These are phyloP conservation scores for Tychaedon coryphoeus DNA, from an alignment of 2,113 vertebrate genomes.

Conservation along the genomic window DNA sequence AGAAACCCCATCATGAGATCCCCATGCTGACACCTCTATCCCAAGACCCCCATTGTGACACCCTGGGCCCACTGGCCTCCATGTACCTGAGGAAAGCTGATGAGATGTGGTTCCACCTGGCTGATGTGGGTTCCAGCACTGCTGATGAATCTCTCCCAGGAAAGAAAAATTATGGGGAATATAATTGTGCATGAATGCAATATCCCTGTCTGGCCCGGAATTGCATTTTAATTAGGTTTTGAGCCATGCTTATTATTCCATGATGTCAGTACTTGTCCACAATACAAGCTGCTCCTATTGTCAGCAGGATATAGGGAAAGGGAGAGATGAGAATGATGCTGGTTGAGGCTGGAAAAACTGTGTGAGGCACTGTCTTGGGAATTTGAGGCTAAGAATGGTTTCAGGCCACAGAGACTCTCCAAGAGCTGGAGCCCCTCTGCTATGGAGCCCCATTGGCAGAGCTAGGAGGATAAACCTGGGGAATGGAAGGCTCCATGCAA, in stretches of 20 bases:
- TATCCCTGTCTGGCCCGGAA: neutral
- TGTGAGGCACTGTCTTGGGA: neutral
- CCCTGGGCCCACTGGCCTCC: too few species aligned
- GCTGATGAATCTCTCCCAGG: neutral
- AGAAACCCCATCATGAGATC: neutral
- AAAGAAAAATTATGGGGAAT: neutral
- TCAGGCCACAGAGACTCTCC: neutral
- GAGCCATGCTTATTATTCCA: neutral
- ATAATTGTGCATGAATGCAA: neutral
- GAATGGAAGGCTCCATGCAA: neutral
- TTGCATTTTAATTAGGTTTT: neutral
- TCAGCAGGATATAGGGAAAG: neutral
- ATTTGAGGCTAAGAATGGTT: neutral
- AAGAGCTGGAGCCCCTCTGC: neutral
- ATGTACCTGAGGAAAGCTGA: rapidly evolving
- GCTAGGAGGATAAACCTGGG: neutral
- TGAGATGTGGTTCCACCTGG: rapidly evolving
- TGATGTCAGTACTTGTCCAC: neutral
- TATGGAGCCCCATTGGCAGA: neutral
- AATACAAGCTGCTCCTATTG: neutral
- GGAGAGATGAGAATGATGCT: neutral
- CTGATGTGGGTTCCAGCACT: neutral
- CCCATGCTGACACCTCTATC: neutral
- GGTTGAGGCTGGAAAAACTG: neutral
- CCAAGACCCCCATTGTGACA: too few species aligned